phyloP scores from a whole-genome alignment of 1,140 invertebrate genomes.

The Aphaenogaster floridana region DNA sequence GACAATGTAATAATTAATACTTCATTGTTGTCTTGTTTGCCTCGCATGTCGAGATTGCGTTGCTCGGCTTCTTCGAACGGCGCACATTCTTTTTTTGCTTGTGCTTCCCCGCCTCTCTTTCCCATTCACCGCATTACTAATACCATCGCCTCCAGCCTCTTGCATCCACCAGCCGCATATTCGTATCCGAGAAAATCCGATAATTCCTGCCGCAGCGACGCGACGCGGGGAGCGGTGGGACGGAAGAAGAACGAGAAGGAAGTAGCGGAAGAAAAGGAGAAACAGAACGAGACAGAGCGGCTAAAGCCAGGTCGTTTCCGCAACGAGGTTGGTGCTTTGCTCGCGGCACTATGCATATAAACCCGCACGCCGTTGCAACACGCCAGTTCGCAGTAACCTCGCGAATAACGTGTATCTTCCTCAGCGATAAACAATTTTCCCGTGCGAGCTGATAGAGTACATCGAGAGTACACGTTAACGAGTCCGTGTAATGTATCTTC shows the following conservation, averaged over 20 bases:
- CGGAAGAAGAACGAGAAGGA: constrained; percentile 24
- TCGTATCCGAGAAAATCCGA: constrained; percentile 74
- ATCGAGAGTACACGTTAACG: constrained; percentile 45
- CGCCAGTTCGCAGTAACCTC: constrained; percentile 39
- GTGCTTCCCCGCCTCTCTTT: not conserved
- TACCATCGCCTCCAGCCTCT: constrained; percentile 50
- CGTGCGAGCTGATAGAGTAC: constrained; percentile 46
- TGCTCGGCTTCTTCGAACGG: constrained; percentile 24
- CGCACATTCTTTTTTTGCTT: constrained; percentile 43
- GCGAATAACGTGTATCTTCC: constrained; percentile 54
- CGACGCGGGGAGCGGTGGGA: constrained; percentile 7
- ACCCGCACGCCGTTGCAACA: constrained; percentile 32
- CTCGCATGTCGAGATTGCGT: constrained; percentile 47
- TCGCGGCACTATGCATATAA: constrained; percentile 65
- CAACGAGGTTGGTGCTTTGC: constrained; percentile 68
- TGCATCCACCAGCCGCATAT: constrained; percentile 57
- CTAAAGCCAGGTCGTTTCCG: constrained; percentile 68
- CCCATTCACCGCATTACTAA: constrained; percentile 53
- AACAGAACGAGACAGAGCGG: constrained; percentile 49
- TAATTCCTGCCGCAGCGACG: constrained; percentile 69
- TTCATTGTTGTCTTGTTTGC: constrained; percentile 11
- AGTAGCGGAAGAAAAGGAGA: constrained; percentile 60
- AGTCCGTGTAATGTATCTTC: constrained; percentile 50
- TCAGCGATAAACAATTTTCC: constrained; percentile 55
- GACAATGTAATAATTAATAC: constrained; percentile 29